phyloP scores from a whole-genome alignment of 2,797 vertebrate species.

The Graptemys geographica region DNA sequence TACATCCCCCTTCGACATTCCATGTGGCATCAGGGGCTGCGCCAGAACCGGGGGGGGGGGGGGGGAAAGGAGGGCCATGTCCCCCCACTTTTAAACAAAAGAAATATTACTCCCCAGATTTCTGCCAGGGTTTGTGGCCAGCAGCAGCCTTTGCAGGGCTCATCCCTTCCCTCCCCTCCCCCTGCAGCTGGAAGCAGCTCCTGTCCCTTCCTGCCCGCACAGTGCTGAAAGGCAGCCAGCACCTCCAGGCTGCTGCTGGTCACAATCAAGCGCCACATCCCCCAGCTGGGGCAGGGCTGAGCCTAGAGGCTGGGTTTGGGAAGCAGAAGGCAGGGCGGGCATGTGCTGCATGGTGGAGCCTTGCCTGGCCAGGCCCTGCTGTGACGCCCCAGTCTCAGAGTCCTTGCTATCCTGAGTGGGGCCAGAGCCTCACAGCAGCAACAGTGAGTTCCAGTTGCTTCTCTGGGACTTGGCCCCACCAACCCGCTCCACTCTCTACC shows the following conservation, averaged over 20 bases:
- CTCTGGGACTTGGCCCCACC: not conserved
- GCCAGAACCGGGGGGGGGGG: no score
- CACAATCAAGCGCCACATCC: not conserved
- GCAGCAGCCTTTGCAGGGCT: no score
- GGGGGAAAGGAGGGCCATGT: no score
- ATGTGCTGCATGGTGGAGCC: no score
- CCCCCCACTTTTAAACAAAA: no score
- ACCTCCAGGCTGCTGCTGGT: no score
- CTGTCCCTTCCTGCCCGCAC: no score
- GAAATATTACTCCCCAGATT: no score
- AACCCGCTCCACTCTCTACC: not conserved
- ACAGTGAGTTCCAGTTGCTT: not conserved
- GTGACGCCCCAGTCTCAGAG: not conserved
- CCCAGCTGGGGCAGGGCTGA: not conserved
- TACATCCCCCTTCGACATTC: not conserved
- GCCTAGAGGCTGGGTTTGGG: not conserved
- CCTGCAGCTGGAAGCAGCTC: no score
- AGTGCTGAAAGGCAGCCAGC: no score
- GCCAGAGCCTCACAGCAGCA: not conserved
- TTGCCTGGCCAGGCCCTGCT: not conserved
- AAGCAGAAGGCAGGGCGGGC: not conserved
- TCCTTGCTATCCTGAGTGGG: not conserved
- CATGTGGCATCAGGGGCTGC: not conserved
- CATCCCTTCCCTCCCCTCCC: no score
- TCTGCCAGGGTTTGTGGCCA: no score